Conservation (phyloP, 2,888 invertebrate species). For the Cerceris rybyensis region DNA sequence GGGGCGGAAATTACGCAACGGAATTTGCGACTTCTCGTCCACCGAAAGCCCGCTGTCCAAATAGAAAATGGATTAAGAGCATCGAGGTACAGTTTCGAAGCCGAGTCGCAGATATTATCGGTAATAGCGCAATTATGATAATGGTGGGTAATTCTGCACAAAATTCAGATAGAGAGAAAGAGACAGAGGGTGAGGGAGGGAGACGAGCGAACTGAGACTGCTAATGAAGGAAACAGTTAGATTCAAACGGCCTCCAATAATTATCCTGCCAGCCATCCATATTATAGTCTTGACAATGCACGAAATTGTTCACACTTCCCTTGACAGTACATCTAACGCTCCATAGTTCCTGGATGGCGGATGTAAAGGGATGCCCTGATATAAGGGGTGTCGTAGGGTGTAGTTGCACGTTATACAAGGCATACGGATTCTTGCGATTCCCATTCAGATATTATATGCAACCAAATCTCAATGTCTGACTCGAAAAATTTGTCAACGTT, state of each 20-base stretch:
- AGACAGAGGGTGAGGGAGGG: conserved; percentile 37
- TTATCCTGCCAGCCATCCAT: conserved; percentile 79
- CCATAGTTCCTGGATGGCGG: conserved; percentile 66
- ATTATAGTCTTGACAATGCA: conserved; percentile 80
- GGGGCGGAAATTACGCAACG: conserved; percentile 70
- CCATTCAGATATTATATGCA: conserved; percentile 1
- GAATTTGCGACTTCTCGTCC: conserved; percentile 72
- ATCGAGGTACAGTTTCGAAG: conserved; percentile 74
- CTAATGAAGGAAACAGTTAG: conserved; percentile 82
- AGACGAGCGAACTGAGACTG: conserved; percentile 78
- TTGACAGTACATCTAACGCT: conserved; percentile 76
- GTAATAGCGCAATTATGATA: conserved; percentile 82
- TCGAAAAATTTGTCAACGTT: neutral
- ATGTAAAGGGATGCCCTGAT: conserved; percentile 56
- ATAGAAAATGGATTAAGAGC: conserved; percentile 80
- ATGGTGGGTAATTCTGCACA: conserved; percentile 81
- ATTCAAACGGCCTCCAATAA: conserved; percentile 82
- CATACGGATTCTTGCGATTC: conserved; percentile 26
- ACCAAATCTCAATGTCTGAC: neutral
- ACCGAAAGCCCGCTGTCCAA: conserved; percentile 76
- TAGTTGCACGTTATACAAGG: conserved; percentile 7
- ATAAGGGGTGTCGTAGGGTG: conserved; percentile 18
- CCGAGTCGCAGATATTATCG: conserved; percentile 81
- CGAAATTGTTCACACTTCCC: conserved; percentile 82
- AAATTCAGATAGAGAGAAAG: conserved; percentile 72